Evolutionary conservation across 2,113 vertebrate species (phyloP).

Genomic region (Anguilla japonica): DNA sequence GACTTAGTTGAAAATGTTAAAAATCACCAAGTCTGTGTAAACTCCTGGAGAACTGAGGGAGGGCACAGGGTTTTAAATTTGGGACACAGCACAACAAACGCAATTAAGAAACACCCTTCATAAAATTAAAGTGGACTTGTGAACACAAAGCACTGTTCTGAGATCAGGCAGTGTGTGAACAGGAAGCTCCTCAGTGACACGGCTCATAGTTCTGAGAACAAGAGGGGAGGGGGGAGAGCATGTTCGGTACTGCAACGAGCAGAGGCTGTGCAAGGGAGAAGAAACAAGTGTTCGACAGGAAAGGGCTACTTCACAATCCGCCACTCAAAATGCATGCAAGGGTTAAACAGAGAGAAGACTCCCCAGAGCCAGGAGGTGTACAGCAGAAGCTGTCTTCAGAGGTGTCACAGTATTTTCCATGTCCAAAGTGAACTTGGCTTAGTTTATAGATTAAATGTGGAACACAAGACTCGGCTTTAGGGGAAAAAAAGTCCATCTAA

Average conservation of each 20-base stretch:
- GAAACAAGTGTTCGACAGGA: neutral
- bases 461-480: no score
- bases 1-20: no score
- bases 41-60: no score
- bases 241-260: neutral
- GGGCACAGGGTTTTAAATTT: no score
- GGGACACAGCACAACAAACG: no score
- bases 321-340: constrained; percentile 11
- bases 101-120: neutral
- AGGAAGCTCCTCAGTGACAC: neutral
- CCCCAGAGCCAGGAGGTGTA: neutral
- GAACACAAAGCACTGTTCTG: neutral
- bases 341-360: neutral
- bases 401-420: constrained; percentile 29
- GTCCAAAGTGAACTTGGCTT: neutral
- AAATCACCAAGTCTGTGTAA: no score
- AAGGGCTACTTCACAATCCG: neutral
- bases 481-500: no score
- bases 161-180: neutral
- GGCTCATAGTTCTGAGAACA: neutral
- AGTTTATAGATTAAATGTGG: no score
- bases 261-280: neutral
- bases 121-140: neutral
- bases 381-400: constrained; percentile 5
- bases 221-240: neutral